These are phyloP conservation scores for Nanorana parkeri DNA, from an alignment of 2,113 vertebrate species.

Conservation along the genomic window DNA sequence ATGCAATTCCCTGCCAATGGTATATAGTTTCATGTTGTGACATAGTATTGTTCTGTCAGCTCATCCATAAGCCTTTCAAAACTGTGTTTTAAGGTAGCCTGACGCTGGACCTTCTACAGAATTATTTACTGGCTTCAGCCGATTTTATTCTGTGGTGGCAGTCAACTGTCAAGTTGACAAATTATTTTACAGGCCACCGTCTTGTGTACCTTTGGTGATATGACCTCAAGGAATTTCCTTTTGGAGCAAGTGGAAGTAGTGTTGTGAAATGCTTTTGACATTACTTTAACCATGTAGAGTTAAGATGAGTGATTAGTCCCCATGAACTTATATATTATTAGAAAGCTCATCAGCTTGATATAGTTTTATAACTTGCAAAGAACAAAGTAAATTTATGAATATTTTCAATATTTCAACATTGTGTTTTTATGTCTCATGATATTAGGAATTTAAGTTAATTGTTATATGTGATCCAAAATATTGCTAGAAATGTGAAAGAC, in stretches of 20 bases:
- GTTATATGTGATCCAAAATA: no score
- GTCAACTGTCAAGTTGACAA: conserved; percentile 54
- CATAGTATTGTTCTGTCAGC: conserved; percentile 58
- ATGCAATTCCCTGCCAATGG: conserved; percentile 48
- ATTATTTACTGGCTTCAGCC: conserved; percentile 20
- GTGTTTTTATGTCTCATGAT: no score
- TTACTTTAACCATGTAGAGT: neutral
- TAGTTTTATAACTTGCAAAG: no score
- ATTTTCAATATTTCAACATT: no score
- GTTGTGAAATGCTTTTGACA: neutral
- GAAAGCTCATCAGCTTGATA: no score
- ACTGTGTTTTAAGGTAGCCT: neutral
- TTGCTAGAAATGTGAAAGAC: no score
- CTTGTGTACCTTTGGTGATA: neutral
- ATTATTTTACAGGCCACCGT: conserved; percentile 55
- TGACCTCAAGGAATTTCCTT: conserved; percentile 25
- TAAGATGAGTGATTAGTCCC: neutral
- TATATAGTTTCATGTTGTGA: conserved; percentile 61
- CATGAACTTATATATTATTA: neutral
- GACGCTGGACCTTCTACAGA: conserved; percentile 33
- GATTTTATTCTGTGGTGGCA: conserved; percentile 38
- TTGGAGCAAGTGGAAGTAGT: neutral
- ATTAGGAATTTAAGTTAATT: no score
- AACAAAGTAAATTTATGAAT: no score
- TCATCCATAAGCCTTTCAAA: conserved; percentile 51